These are phyloP conservation scores for Chironomus riparius DNA, from an alignment of 2,888 invertebrate genomes.

Conservation along the genomic window DNA sequence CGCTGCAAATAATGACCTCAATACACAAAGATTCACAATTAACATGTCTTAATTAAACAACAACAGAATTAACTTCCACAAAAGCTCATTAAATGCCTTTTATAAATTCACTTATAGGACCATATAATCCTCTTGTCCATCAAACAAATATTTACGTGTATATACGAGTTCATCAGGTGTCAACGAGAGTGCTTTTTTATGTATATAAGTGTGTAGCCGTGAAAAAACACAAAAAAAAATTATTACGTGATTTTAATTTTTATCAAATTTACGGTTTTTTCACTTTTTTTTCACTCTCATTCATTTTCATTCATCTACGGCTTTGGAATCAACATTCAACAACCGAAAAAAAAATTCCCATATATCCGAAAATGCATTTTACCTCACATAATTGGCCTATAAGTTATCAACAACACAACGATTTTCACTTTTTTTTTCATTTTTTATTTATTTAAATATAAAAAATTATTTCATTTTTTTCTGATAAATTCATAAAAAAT, in stretches of 20 bases:
- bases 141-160: neutral
- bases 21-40: too few relatives aligned
- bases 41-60: too few relatives aligned
- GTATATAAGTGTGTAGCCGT: too few relatives aligned
- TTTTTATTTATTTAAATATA: neutral
- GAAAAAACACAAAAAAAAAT: neutral
- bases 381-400: neutral
- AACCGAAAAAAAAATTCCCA: too few relatives aligned
- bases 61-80: too few relatives aligned
- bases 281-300: neutral
- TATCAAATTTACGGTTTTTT: neutral
- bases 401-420: neutral
- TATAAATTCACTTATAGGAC: neutral
- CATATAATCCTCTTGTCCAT: neutral
- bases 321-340: too few relatives aligned
- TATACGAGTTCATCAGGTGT: neutral
- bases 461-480: neutral
- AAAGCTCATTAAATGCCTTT: too few relatives aligned
- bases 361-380: too few relatives aligned
- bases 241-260: neutral
- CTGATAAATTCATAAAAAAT: neutral
- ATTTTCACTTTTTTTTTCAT: neutral
- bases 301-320: too few relatives aligned
- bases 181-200: neutral
- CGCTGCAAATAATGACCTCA: too few relatives aligned